Evolutionary conservation across 1,140 invertebrate genomes (phyloP).

Genomic region (Thalassaphorura encarpata): DNA sequence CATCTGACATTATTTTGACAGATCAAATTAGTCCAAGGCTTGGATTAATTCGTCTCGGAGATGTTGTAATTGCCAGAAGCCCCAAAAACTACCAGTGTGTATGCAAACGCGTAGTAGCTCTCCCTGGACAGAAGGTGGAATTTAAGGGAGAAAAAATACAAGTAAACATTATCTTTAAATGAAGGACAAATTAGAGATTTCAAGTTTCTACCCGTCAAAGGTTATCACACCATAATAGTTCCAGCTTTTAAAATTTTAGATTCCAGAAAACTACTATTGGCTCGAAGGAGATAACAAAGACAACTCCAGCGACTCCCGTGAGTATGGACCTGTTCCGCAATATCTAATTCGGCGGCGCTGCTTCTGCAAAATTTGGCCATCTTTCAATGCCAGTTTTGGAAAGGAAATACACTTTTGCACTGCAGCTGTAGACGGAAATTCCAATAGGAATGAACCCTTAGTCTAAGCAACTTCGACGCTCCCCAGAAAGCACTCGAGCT

Average conservation of each 20-base stretch:
- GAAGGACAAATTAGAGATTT: not conserved
- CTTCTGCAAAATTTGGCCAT: too few species aligned
- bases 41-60: slow-evolving; percentile 54
- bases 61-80: slow-evolving; percentile 69
- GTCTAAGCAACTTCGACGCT: too few species aligned
- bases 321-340: too few species aligned
- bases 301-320: slow-evolving; percentile 79
- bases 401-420: too few species aligned
- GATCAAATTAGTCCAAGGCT: slow-evolving; percentile 61
- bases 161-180: too few species aligned
- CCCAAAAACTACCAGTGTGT: slow-evolving; percentile 69
- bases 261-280: slow-evolving; percentile 83
- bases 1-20: slow-evolving; percentile 64
- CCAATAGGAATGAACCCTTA: too few species aligned
- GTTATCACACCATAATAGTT: not conserved
- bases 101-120: slow-evolving; percentile 67
- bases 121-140: slow-evolving; percentile 57
- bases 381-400: too few species aligned
- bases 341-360: too few species aligned
- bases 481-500: too few species aligned
- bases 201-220: not conserved
- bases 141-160: too few species aligned
- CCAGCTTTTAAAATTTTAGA: slow-evolving; percentile 35
- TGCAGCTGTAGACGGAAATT: too few species aligned
- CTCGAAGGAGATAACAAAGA: slow-evolving; percentile 79